Evolutionary conservation across 2,797 vertebrate species (phyloP), one percentile per base, ranked within the genome.

Genomic region (Chloroceryle amazona): DNA sequence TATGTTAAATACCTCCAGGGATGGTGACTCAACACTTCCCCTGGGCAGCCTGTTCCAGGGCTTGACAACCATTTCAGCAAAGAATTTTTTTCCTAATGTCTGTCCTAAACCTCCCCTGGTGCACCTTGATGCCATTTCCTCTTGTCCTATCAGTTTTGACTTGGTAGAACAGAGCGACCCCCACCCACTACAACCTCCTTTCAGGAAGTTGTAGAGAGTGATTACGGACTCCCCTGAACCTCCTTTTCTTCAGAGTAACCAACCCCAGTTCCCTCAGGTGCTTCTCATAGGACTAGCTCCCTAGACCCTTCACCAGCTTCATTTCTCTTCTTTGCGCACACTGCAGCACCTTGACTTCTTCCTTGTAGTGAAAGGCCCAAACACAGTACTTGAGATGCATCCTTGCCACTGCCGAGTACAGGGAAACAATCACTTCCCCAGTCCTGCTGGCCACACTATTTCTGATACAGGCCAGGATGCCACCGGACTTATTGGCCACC

Each of bases 331-430:
- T 70, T 9, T 70, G 67, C 49, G 41, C 49, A 39, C 2, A 2
- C 35, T 78, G 13, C 14, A 33, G 31, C 31, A 63, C 29, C 47
- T 51, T 22, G 26, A 16, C 6, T 13, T 31, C 22, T 7, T 22
- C 17, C 65, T 29, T 42, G 15, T 13, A 49, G 18, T 12, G 31
- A 60, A 25, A 35, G 35, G 37, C 35, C 44, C 55, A 75, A 25
- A 47, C 33, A 47, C 44, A 31, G 20, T 11, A 49, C 1, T 75
- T 1, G 0, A 61, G 33, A 11, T 51, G 35, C 8, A 0, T 37
- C 47, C 74, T 33, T 28, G 26, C 18, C 22, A 51, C 22, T 21
- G 21, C 55, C 0, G 0, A 49, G 28, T n/a, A 75, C 57, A 31
- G 6, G 11, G 12, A 18, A 1, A 62, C 4, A 4, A 33, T 25